Conservation (phyloP, 2,888 invertebrate genomes). For the Hypolimnas misippus region DNA sequence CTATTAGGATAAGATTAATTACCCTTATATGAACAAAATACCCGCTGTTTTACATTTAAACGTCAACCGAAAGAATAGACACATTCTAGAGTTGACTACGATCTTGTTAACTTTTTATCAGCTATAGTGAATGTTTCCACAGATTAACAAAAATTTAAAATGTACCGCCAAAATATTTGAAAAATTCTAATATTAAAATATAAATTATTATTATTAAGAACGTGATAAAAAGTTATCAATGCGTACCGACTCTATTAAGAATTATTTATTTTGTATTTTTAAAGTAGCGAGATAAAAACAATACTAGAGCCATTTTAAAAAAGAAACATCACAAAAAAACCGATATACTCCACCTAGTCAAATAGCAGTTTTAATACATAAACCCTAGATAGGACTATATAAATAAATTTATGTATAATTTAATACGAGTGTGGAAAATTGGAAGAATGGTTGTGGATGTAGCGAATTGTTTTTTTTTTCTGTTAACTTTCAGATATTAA, state of each 20-base stretch:
- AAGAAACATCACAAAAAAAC: slow-evolving; percentile 30
- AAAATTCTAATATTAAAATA: neutral
- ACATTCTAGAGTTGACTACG: neutral
- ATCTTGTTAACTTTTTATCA: slow-evolving; percentile 15
- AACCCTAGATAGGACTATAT: slow-evolving; percentile 64
- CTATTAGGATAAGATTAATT: slow-evolving; percentile 75
- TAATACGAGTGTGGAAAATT: slow-evolving; percentile 65
- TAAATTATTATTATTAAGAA: no score
- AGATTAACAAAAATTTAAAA: neutral
- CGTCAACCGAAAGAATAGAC: slow-evolving; percentile 3
- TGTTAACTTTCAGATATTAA: slow-evolving; percentile 27
- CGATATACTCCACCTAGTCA: slow-evolving; percentile 77
- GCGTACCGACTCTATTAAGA: neutral
- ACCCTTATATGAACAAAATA: slow-evolving; percentile 36
- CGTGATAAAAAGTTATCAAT: neutral
- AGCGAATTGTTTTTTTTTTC: slow-evolving; percentile 46
- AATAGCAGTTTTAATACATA: slow-evolving; percentile 72
- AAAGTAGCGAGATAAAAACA: neutral
- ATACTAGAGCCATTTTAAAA: neutral
- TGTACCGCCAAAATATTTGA: neutral
- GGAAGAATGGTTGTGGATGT: slow-evolving; percentile 71
- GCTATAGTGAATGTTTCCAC: neutral
- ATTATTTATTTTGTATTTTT: slow-evolving; percentile 3
- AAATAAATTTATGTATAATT: slow-evolving; percentile 66
- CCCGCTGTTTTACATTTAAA: slow-evolving; percentile 16